phyloP scores from a whole-genome alignment of 2,888 invertebrate species.

The Dorcus parallelipipedus region DNA sequence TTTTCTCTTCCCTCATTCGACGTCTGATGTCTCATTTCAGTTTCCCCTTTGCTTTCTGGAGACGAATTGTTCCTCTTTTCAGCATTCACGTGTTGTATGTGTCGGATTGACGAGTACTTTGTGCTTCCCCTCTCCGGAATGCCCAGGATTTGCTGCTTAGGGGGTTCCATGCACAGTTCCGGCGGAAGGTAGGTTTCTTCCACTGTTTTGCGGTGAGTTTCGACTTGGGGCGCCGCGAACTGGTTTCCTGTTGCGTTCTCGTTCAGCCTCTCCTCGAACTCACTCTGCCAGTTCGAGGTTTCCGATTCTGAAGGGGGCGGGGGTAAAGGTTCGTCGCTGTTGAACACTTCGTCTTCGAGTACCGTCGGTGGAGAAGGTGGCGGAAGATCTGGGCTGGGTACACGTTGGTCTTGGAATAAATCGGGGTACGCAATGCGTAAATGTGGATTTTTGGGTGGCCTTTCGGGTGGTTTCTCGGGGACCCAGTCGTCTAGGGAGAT shows the following conservation, averaged over 20 bases:
- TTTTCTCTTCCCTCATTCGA: slow-evolving; percentile 2
- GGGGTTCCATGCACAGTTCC: slow-evolving; percentile 8
- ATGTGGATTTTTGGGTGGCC: slow-evolving; percentile 75
- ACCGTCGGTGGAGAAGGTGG: slow-evolving; percentile 63
- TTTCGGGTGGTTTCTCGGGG: slow-evolving; percentile 71
- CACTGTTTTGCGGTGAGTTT: slow-evolving; percentile 23
- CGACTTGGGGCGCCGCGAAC: slow-evolving; percentile 40
- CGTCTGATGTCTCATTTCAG: slow-evolving; percentile 7
- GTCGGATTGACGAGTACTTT: slow-evolving; percentile 26
- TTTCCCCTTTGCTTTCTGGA: background rate
- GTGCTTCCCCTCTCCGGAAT: slow-evolving; percentile 30
- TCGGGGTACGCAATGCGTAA: slow-evolving; percentile 52
- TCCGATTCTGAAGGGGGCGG: slow-evolving; percentile 60
- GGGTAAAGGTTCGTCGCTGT: slow-evolving; percentile 62
- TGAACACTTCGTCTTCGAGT: slow-evolving; percentile 57
- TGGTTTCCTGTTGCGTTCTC: slow-evolving; percentile 36
- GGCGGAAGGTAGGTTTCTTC: slow-evolving; percentile 8
- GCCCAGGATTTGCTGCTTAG: slow-evolving; percentile 10
- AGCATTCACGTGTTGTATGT: slow-evolving; percentile 6
- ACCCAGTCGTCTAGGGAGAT: slow-evolving; percentile 67
- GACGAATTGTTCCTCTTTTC: too few relatives aligned
- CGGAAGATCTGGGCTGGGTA: slow-evolving; percentile 60
- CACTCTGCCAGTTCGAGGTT: slow-evolving; percentile 38
- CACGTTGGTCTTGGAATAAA: slow-evolving; percentile 50
- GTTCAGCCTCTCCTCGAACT: slow-evolving; percentile 35